These are phyloP conservation scores for Intellagama lesueurii DNA, from an alignment of 2,797 vertebrate genomes.

Conservation along the genomic window DNA sequence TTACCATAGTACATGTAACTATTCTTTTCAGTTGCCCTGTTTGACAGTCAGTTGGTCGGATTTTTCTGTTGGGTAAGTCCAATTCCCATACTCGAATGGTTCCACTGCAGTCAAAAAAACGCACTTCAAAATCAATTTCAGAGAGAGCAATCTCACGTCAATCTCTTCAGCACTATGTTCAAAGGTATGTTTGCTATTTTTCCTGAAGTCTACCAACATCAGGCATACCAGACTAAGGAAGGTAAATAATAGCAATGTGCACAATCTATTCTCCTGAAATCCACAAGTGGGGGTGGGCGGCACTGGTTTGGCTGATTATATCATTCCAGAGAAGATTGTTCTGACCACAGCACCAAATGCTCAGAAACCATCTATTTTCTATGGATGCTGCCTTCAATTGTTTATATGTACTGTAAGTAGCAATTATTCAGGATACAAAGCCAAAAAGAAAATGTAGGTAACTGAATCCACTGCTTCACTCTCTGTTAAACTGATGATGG, in stretches of 20 bases:
- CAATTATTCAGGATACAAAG: constrained; percentile 23
- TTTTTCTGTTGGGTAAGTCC: constrained; percentile 86
- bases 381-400: neutral
- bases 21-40: constrained; percentile 84
- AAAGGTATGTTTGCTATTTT: accelerated
- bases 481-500: neutral
- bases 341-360: accelerated
- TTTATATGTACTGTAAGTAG: neutral
- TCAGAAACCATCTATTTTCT: neutral
- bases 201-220: neutral
- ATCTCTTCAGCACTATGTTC: neutral
- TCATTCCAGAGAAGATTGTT: neutral
- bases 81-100: constrained; percentile 90
- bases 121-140: constrained; percentile 27
- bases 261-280: neutral
- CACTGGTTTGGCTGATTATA: neutral
- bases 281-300: too few relatives aligned
- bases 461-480: constrained; percentile 4
- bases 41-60: constrained; percentile 85
- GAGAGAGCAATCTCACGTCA: neutral
- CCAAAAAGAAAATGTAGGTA: constrained; percentile 1
- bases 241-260: neutral
- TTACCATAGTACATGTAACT: constrained; percentile 83
- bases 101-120: constrained; percentile 73
- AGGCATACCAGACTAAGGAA: neutral